Conservation (phyloP, 2,888 invertebrate species). For the Drosophila anceps region DNA sequence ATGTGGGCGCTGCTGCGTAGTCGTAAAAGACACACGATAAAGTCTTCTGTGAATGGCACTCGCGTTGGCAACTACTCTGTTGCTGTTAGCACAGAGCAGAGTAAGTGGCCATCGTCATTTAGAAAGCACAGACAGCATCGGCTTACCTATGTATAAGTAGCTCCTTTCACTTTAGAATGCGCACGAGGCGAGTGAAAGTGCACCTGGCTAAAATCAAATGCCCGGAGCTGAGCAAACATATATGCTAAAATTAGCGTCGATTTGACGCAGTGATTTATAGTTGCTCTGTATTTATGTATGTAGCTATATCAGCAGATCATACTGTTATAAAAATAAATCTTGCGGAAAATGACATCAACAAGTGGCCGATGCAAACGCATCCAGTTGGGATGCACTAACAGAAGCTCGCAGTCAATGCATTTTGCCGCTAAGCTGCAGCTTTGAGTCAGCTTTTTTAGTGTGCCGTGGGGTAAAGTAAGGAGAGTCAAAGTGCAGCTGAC, state of each 20-base stretch:
- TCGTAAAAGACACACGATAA: constrained; percentile 26
- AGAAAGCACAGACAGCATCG: constrained; percentile 58
- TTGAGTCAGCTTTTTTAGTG: constrained; percentile 17
- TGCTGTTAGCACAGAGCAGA: constrained; percentile 20
- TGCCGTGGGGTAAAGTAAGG: constrained; percentile 25
- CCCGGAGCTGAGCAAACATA: constrained; percentile 1
- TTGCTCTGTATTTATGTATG: background rate
- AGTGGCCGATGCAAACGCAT: constrained; percentile 41
- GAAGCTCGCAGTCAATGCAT: constrained; percentile 48
- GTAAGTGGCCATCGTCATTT: constrained; percentile 53
- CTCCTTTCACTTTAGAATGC: constrained; percentile 75
- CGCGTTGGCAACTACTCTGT: constrained; percentile 21
- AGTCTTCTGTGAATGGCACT: constrained; percentile 49
- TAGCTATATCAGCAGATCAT: background rate
- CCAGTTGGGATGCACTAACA: constrained; percentile 4
- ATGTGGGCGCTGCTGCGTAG: constrained; percentile 53
- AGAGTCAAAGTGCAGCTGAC: constrained; percentile 54
- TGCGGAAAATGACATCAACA: constrained; percentile 62
- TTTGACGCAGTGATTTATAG: background rate
- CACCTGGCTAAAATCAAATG: constrained; percentile 31
- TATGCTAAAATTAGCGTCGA: background rate
- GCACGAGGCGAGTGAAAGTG: constrained; percentile 54
- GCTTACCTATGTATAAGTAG: constrained; percentile 21
- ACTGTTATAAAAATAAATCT: background rate
- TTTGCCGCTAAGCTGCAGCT: constrained; percentile 48